Percentiles rank a stretch among this genome's conserved stretches.
Conservation (phyloP, 30 jellyfish, hydroid and myxozoan genomes). For the Catostylus mosaicus region DNA sequence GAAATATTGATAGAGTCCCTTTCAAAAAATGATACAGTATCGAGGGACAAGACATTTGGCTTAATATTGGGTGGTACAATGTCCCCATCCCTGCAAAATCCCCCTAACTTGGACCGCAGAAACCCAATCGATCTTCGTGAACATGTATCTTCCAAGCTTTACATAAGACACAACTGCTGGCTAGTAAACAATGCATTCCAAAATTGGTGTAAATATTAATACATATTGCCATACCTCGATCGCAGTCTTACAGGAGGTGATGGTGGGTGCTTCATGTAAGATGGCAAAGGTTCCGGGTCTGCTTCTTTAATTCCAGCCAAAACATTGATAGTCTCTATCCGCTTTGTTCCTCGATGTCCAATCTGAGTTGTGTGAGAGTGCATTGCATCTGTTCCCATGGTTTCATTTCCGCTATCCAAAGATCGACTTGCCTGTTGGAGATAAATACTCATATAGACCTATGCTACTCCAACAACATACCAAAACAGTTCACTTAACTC, state of each 20-base stretch:
- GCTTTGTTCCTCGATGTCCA: constrained; percentile 16
- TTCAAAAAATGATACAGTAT: too few relatives aligned
- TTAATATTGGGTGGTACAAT: too few relatives aligned
- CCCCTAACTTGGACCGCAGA: too few relatives aligned
- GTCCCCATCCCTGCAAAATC: too few relatives aligned
- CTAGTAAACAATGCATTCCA: background rate
- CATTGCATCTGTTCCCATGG: constrained; percentile 65
- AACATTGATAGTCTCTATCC: background rate
- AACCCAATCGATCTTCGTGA: too few relatives aligned
- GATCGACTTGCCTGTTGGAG: constrained; percentile 27
- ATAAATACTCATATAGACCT: too few relatives aligned
- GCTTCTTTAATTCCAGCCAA: constrained; percentile 43
- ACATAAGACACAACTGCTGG: too few relatives aligned
- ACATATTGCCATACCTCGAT: constrained; percentile 42
- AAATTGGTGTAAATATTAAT: background rate
- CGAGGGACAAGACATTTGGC: too few relatives aligned
- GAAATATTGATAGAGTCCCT: too few relatives aligned
- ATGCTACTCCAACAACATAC: too few relatives aligned
- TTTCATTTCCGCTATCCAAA: constrained; percentile 91
- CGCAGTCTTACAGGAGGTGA: constrained; percentile 90
- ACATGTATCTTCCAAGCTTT: too few relatives aligned
- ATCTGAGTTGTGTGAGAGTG: constrained; percentile 18
- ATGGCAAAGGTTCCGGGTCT: constrained; percentile 38
- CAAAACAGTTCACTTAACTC: too few relatives aligned
- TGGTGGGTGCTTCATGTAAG: constrained; percentile 79